Evolutionary conservation across 2,888 invertebrate genomes (phyloP).

Genomic region (Drosophila sordidula): DNA sequence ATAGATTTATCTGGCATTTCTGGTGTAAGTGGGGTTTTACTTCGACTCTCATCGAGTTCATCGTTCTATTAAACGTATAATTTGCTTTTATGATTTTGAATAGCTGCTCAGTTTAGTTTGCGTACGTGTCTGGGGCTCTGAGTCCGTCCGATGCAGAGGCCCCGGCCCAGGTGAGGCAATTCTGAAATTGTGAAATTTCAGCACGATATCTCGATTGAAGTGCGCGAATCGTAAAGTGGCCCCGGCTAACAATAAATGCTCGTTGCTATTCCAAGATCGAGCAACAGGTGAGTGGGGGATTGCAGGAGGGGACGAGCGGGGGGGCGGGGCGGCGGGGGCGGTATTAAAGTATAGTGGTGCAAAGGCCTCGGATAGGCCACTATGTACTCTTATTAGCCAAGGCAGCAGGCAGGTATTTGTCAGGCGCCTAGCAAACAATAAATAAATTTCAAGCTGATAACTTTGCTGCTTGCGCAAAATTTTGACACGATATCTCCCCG

Average conservation of each 20-base stretch:
- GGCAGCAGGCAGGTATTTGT: conserved; percentile 14
- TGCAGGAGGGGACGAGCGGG: background rate
- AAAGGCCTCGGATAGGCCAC: conserved; percentile 37
- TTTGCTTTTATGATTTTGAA: conserved; percentile 18
- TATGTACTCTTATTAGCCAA: conserved; percentile 18
- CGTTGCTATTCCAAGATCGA: conserved; percentile 33
- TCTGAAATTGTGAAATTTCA: conserved; percentile 70
- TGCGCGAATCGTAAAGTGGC: conserved; percentile 61
- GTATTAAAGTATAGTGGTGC: background rate
- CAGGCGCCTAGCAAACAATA: conserved; percentile 50
- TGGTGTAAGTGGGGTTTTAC: background rate
- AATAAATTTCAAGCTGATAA: conserved; percentile 72
- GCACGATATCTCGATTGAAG: conserved; percentile 68
- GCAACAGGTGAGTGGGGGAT: background rate
- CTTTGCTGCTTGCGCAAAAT: conserved; percentile 68
- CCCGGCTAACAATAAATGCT: conserved; percentile 31
- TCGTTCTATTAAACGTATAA: conserved; percentile 11
- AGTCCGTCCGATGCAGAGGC: conserved; percentile 42
- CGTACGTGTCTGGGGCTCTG: conserved; percentile 57
- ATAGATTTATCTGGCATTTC: conserved; percentile 6
- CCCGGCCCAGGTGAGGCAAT: conserved; percentile 40
- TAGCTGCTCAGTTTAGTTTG: conserved; percentile 17
- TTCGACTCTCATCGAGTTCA: conserved; percentile 10
- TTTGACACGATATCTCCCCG: conserved; percentile 72
- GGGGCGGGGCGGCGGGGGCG: background rate